Evolutionary conservation across 2,113 vertebrate genomes (phyloP), one percentile per base, ranked within the genome.

Genomic region (Gila orcuttii): DNA sequence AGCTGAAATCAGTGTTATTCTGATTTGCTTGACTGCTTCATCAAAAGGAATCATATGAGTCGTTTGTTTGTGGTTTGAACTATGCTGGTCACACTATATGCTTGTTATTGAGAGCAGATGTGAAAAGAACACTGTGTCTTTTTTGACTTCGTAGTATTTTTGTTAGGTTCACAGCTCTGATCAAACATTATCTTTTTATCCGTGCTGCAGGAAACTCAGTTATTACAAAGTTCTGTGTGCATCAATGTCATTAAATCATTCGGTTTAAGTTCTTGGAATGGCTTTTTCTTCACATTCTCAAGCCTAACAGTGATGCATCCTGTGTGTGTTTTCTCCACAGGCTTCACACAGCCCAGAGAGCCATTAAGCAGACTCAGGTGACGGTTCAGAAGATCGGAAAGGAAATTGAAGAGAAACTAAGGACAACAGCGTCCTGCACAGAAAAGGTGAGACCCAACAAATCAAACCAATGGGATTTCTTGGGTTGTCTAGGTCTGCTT

Each of bases 351-450:
- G 97, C 97, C 73, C 98, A 99, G 90, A 96, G 97, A 94, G 98
- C 97, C 93, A 99, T 99, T 94, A 99, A 99, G 93, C 98, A 99
- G 96, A 99, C 97, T 93, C 98, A 99, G 94, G 96, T 98, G 92
- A 99, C 97, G 0, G 98, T 99, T 91, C 98, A 99, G 94, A 99
- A 95, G 92, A 97, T 99, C 87, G 97, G 97, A 89, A 98, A 96
- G 91, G 97, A 99, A 94, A 99, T 99, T n/a, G 98, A 99, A 93
- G 98, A 99, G 88, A 98, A 97, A 87, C 94, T 99, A 60, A 95
- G 95, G 91, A 96, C 96, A 82, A 97, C 97, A 0, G 97, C 97
- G 8, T 92, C 96, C 62, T 97, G 96, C 93, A 99, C 96, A 0
- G 96, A 97, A 31, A 94, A 97, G 97, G 98, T 99, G 93, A 90